phyloP scores from a whole-genome alignment of 2,888 invertebrate genomes.

The Drosophila kanekoi region DNA sequence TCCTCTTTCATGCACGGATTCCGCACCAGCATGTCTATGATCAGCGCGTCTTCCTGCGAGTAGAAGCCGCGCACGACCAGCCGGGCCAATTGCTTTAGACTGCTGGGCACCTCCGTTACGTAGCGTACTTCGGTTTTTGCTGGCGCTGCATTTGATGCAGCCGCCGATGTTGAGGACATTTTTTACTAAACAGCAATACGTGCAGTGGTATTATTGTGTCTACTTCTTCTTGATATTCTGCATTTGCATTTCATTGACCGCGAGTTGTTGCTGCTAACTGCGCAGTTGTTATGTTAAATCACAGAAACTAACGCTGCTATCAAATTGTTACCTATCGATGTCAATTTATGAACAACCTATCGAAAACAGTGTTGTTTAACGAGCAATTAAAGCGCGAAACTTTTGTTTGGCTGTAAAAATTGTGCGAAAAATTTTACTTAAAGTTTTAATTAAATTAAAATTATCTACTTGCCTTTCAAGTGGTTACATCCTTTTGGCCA shows the following conservation, averaged over 20 bases:
- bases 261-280: constrained; percentile 13
- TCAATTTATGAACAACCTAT: not conserved
- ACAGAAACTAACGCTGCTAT: not conserved
- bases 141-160: constrained; percentile 67
- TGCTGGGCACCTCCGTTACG: constrained; percentile 96
- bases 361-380: not conserved
- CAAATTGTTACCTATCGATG: constrained; percentile 20
- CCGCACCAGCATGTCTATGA: constrained; percentile 97
- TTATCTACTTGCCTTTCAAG: too few relatives aligned
- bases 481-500: too few relatives aligned
- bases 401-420: not conserved
- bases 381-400: not conserved
- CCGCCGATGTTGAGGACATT: constrained; percentile 72
- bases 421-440: too few relatives aligned
- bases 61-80: constrained; percentile 97
- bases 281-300: constrained; percentile 9
- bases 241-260: constrained; percentile 3
- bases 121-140: constrained; percentile 89
- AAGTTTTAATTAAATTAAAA: too few relatives aligned
- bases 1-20: constrained; percentile 97
- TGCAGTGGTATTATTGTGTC: constrained; percentile 12
- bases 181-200: constrained; percentile 9
- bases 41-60: constrained; percentile 95
- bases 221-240: constrained; percentile 18
- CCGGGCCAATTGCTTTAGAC: constrained; percentile 95